Conservation (phyloP, 2,888 invertebrate genomes). For the Rhorus exstirpatorius region DNA sequence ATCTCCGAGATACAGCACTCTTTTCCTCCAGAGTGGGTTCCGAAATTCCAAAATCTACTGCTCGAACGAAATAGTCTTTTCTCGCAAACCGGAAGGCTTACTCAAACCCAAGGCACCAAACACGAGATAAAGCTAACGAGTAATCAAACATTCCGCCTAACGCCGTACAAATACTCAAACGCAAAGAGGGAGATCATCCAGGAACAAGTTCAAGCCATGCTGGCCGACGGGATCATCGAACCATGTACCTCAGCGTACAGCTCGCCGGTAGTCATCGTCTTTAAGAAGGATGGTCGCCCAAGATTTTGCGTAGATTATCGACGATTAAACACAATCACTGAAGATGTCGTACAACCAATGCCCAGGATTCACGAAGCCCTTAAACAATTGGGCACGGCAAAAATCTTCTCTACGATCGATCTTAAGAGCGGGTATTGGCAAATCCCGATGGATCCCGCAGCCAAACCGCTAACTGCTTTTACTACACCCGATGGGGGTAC, state of each 20-base stretch:
- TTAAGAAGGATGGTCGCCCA: too few species aligned
- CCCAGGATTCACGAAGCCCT: conserved; percentile 63
- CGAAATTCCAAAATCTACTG: neutral
- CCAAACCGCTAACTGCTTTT: too few species aligned
- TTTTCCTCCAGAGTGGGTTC: neutral
- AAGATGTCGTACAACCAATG: conserved; percentile 69
- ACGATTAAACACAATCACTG: conserved; percentile 70
- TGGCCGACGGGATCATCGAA: too few species aligned
- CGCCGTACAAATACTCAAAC: conserved; percentile 38
- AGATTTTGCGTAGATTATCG: too few species aligned
- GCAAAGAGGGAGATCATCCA: too few species aligned
- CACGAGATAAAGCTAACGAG: conserved; percentile 43
- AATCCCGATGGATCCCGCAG: too few species aligned
- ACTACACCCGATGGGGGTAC: too few species aligned
- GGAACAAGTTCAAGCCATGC: too few species aligned
- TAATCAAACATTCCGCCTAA: conserved; percentile 27
- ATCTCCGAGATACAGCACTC: neutral
- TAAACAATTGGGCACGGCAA: too few species aligned
- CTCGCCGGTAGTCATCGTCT: conserved; percentile 67
- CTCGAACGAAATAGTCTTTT: neutral
- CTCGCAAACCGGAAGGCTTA: neutral
- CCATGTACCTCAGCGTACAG: conserved; percentile 58
- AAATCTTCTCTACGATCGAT: too few species aligned
- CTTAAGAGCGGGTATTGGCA: too few species aligned
- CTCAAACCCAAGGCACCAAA: conserved; percentile 15